These are phyloP conservation scores for Cynaeus angustus DNA, from an alignment of 2,888 invertebrate genomes.

Conservation along the genomic window DNA sequence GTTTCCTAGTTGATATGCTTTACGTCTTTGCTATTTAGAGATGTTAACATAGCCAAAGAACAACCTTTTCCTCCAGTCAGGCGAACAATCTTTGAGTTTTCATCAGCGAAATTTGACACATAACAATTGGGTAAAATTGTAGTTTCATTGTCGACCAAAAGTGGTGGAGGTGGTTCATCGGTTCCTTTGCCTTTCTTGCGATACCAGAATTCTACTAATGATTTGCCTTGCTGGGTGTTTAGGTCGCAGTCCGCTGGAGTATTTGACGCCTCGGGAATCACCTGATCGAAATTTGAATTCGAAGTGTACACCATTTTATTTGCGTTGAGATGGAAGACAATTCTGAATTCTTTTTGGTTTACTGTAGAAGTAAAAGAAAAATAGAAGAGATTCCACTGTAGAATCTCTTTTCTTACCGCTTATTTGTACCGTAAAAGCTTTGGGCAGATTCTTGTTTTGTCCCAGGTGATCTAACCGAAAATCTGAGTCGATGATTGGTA, in stretches of 20 bases:
- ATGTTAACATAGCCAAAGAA: conserved; percentile 79
- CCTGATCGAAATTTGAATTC: conserved; percentile 53
- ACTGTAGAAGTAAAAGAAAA: too few species aligned
- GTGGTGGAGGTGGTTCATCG: conserved; percentile 49
- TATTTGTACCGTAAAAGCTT: not conserved
- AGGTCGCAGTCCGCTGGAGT: conserved; percentile 64
- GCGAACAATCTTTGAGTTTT: conserved; percentile 73
- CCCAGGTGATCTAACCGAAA: conserved; percentile 73
- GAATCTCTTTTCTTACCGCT: too few species aligned
- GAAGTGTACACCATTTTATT: not conserved
- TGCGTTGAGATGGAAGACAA: conserved; percentile 60
- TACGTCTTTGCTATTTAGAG: conserved; percentile 63
- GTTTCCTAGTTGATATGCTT: not conserved
- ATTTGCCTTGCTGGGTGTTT: conserved; percentile 68
- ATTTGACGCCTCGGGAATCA: conserved; percentile 46
- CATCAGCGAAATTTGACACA: conserved; percentile 69
- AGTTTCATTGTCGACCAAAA: conserved; percentile 54
- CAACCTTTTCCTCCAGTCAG: conserved; percentile 87
- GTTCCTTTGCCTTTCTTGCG: conserved; percentile 59
- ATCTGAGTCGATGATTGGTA: conserved; percentile 69
- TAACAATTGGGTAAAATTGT: conserved; percentile 53
- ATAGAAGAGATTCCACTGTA: too few species aligned
- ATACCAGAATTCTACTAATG: conserved; percentile 69
- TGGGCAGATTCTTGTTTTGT: conserved; percentile 71
- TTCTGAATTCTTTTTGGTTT: conserved; percentile 54